A percentile compares a stretch with the other conserved stretches of the same genome.
Evolutionary conservation across 2,888 invertebrate species (phyloP).

Genomic region (Marasmarcha lunaedactyla): DNA sequence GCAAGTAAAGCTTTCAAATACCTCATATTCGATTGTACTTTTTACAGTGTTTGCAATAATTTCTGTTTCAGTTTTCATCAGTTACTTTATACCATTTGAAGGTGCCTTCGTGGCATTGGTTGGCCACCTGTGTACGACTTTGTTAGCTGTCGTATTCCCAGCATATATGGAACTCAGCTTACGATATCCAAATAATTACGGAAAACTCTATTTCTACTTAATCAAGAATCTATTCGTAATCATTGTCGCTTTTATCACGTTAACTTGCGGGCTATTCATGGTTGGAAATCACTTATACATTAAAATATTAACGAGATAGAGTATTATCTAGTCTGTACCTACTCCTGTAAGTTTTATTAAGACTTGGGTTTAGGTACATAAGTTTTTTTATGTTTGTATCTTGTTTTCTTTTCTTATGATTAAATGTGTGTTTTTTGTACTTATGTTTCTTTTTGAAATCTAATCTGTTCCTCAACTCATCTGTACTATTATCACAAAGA

Average conservation of each 20-base stretch:
- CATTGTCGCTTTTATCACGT: not conserved
- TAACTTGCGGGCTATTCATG: not conserved
- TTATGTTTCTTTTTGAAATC: too few relatives aligned
- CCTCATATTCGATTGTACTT: too few relatives aligned
- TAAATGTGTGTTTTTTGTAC: too few relatives aligned
- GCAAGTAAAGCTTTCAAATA: too few relatives aligned
- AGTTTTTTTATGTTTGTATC: too few relatives aligned
- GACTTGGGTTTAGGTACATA: too few relatives aligned
- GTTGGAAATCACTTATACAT: not conserved
- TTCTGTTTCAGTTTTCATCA: conserved; percentile 19
- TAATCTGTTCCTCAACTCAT: too few relatives aligned
- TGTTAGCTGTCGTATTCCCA: conserved; percentile 21
- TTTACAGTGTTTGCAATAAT: too few relatives aligned
- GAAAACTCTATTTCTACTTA: not conserved
- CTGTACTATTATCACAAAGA: too few relatives aligned
- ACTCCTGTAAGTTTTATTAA: too few relatives aligned
- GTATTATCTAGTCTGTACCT: too few relatives aligned
- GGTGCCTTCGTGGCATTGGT: conserved; percentile 22
- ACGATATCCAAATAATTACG: conserved; percentile 15
- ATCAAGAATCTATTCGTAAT: not conserved
- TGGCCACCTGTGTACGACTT: conserved; percentile 20
- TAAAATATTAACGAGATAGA: not conserved
- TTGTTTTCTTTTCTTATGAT: too few relatives aligned
- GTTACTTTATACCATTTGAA: conserved; percentile 21
- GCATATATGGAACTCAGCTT: conserved; percentile 23